Conservation (phyloP, 2,113 vertebrate genomes). For the Zosterops japonicus region DNA sequence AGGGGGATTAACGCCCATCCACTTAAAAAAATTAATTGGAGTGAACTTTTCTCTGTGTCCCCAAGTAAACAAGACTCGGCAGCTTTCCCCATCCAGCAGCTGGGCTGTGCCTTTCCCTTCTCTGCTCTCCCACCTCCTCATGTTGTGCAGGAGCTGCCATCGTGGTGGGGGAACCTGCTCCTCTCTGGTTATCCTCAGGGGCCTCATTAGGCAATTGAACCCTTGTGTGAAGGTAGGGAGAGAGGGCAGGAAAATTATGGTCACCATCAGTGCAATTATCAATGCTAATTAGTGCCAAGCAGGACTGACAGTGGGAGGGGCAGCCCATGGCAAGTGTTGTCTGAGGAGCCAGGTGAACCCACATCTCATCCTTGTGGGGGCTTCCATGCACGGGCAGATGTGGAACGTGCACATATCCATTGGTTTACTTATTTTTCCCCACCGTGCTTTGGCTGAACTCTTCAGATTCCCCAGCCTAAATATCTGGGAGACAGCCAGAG, state of each 20-base stretch:
- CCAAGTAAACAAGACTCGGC: not conserved
- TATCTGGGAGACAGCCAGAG: not conserved
- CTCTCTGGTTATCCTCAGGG: not conserved
- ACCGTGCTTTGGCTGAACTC: not conserved
- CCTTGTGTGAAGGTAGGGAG: conserved; percentile 11
- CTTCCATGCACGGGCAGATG: not conserved
- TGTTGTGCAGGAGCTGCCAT: not conserved
- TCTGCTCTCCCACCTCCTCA: not conserved
- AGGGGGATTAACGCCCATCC: not conserved
- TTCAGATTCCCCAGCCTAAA: not conserved
- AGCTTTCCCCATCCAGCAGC: not conserved
- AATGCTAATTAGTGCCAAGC: conserved; percentile 54
- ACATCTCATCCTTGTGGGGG: not conserved
- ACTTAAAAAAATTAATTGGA: conserved; percentile 40
- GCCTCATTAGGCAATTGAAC: conserved; percentile 56
- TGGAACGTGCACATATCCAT: fast-evolving
- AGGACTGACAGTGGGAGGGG: not conserved
- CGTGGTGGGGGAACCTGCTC: not conserved
- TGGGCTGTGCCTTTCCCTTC: not conserved
- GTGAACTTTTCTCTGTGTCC: not conserved
- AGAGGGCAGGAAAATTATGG: conserved; percentile 44
- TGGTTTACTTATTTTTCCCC: not conserved
- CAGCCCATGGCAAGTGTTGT: not conserved
- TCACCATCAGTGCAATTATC: conserved; percentile 46
- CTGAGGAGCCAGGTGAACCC: not conserved